Evolutionary conservation across 2,797 vertebrate species (phyloP), one percentile per base, ranked within the genome.

Genomic region (Acanthornis magna): DNA sequence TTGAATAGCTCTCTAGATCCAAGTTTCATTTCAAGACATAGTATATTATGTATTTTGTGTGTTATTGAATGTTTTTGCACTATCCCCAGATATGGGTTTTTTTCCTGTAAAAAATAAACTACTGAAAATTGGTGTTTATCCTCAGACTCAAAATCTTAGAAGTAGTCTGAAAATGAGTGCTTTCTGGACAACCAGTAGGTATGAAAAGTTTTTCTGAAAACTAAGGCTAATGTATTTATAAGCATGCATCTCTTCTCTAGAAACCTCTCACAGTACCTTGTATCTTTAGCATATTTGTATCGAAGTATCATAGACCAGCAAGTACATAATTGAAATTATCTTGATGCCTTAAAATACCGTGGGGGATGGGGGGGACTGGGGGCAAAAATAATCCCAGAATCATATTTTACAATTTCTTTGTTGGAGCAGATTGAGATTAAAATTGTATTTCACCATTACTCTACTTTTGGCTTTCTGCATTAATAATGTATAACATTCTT

Each of bases 201-300:
- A 14, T 47, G 21, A 61, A 75, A 62, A 34, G 34, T 48, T 88
- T 6, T 76, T 21, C 65, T 86, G 84, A 72, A 89, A 91, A 51
- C 45, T 32, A 22, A 60, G 53, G 5, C 30, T 74, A 36, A 6
- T 2, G 0, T 53, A 30, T 48, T 84, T 58, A 7, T 50, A 66
- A 74, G 34, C 4, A 18, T 11, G 6, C 13, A 21, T 50, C 18
- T 75, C 13, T 27, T 53, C 14, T 78, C 40, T 79, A 4, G 48
- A 23, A 66, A 57, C 16, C 16, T 42, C n/a, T 79, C 29, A n/a
- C 27, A 25, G 54, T 66, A 11, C 30, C 9, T 77, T 0, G 0
- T 67, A 11, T 68, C 51, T 62, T 83, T 73, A 53, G 38, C 7
- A 7, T 72, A 43, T 40, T 48, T 78, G 45, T 67, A 88, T 54